Evolutionary conservation across 2,113 vertebrate species (phyloP), one percentile per base, ranked within the genome.

Genomic region (Tautogolabrus adspersus): DNA sequence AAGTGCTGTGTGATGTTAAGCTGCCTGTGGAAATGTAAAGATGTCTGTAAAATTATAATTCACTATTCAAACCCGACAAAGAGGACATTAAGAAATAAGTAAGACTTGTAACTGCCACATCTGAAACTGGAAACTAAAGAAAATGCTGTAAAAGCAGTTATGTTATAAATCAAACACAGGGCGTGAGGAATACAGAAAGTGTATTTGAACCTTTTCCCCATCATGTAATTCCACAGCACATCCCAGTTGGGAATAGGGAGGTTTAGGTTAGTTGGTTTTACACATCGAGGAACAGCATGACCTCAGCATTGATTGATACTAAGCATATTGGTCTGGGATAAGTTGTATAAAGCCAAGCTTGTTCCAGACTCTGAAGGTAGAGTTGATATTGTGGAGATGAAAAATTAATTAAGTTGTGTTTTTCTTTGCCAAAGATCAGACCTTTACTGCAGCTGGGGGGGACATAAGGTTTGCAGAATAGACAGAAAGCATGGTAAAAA

Each of bases 251-350:
- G 67, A 23, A 6, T 34, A 57, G n/a, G 47, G 71, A 44, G 63
- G 5, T 66, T 55, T 49, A 21, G 12, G 2, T n/a, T 65, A n/a
- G 19, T 72, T n/a, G 49, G 66, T 37, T 61, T 65, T 8, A 63
- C 65, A 23, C 56, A 62, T 70, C 10, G 44, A 46, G 15, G 44
- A 13, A 15, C 47, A 37, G 47, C 11, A 51, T 69, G 30, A 84
- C 70, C 40, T n/a, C 18, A 13, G 38, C 54, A 40, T 58, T 56
- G 62, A 75, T 56, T 75, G 40, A 76, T 71, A 68, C 49, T 46
- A 37, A 79, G 57, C 38, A 81, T 65, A 58, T 77, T 80, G 19
- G 15, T 46, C 44, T 51, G 47, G 57, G 69, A 72, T 81, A 38
- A 76, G 65, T 82, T 26, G 71, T 66, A 77, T 49, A 62, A 37